phyloP scores from a whole-genome alignment of 2,888 invertebrate genomes.

The Rotaria sp. region DNA sequence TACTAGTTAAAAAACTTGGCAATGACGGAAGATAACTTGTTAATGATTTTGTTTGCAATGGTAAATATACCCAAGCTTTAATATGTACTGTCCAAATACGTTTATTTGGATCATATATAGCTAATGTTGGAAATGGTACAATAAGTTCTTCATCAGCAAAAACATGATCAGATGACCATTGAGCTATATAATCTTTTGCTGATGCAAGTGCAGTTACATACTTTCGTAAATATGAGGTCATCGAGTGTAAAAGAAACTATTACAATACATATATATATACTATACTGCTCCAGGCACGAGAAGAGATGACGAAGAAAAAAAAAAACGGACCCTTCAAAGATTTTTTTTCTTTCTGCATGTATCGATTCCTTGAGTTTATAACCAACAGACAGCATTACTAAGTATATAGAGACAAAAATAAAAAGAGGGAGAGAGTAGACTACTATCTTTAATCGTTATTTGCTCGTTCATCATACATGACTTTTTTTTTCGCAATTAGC shows the following conservation, averaged over 20 bases:
- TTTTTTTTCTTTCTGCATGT: background rate
- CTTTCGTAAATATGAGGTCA: background rate
- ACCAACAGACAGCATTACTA: background rate
- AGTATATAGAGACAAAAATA: background rate
- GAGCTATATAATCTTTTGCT: background rate
- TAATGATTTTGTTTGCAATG: background rate
- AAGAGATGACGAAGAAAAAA: background rate
- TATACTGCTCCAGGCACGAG: background rate
- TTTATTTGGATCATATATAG: background rate
- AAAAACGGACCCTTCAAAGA: background rate
- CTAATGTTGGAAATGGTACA: constrained; percentile 8
- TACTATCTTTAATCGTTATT: background rate
- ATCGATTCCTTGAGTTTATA: background rate
- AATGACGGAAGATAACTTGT: background rate
- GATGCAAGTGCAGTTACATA: background rate
- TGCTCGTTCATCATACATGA: too few species aligned
- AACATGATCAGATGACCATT: background rate
- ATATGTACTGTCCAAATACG: background rate
- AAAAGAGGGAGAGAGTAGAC: background rate
- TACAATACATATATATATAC: background rate
- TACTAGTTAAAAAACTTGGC: background rate
- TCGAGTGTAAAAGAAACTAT: background rate
- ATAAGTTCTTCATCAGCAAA: background rate
- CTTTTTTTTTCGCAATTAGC: too few species aligned
- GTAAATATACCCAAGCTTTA: background rate